Percentiles rank a stretch among this genome's conserved stretches.
phyloP scores from a whole-genome alignment of 2,888 invertebrate species.

The Thalpophila matura region DNA sequence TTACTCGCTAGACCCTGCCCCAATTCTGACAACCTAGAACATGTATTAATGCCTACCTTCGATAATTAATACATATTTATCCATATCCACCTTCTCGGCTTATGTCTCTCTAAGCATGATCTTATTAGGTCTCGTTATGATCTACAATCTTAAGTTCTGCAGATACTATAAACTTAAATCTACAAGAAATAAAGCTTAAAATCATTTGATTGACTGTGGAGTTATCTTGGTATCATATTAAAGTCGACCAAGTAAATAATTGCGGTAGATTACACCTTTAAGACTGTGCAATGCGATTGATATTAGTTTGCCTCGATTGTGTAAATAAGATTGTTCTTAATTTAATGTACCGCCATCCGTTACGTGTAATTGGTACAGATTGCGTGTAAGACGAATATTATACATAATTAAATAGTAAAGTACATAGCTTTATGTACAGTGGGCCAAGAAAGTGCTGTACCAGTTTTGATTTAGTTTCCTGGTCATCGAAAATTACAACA shows the following conservation, averaged over 20 bases:
- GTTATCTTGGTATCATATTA: conserved; percentile 18
- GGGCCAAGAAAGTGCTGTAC: too few species aligned
- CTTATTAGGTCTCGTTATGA: conserved; percentile 48
- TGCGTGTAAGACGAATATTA: conserved; percentile 51
- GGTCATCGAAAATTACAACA: too few species aligned
- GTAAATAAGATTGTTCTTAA: conserved; percentile 2
- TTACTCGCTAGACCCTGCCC: conserved; percentile 56
- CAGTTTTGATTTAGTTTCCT: too few species aligned
- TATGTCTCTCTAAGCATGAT: conserved; percentile 48
- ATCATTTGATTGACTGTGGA: background rate
- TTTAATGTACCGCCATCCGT: conserved; percentile 40
- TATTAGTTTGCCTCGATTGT: background rate
- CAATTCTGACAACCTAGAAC: conserved; percentile 60
- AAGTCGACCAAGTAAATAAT: conserved; percentile 6
- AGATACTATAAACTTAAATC: background rate
- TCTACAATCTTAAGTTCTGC: conserved; percentile 25
- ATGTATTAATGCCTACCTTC: conserved; percentile 45
- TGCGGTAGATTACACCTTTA: conserved; percentile 9
- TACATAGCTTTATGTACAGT: conserved; percentile 13
- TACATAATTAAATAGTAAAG: conserved; percentile 43
- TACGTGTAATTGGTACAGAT: conserved; percentile 55
- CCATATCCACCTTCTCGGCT: conserved; percentile 49
- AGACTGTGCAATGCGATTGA: background rate
- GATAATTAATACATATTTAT: conserved; percentile 65
- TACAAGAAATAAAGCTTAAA: accelerated